These are phyloP conservation scores for Orthosia cruda DNA, from an alignment of 2,888 invertebrate genomes.

Conservation along the genomic window DNA sequence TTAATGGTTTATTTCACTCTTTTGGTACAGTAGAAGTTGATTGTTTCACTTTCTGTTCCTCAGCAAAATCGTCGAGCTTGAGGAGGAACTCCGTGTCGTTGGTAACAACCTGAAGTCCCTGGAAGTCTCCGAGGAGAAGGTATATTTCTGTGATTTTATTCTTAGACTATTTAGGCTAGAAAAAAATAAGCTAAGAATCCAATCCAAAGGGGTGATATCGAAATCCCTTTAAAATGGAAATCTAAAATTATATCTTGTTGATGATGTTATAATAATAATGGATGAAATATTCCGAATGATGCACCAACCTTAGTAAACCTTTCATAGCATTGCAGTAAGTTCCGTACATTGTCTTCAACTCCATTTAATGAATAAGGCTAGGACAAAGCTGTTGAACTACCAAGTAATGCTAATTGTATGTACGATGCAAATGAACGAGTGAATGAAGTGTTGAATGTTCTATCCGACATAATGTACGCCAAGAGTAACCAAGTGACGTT, in stretches of 20 bases:
- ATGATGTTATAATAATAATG: constrained; percentile 16
- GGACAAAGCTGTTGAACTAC: constrained; percentile 54
- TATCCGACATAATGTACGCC: constrained; percentile 22
- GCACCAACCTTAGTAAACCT: constrained; percentile 84
- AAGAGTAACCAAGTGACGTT: constrained; percentile 80
- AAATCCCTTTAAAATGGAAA: constrained; percentile 16
- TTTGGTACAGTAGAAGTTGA: constrained; percentile 82
- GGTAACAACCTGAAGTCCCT: constrained; percentile 99
- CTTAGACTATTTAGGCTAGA: constrained; percentile 38
- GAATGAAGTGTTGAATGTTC: constrained; percentile 36
- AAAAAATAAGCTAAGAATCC: constrained; percentile 32
- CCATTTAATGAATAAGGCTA: constrained; percentile 57
- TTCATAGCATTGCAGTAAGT: constrained; percentile 48
- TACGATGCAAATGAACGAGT: constrained; percentile 58
- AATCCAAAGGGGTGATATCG: constrained; percentile 26
- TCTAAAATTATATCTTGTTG: not conserved
- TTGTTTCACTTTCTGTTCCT: constrained; percentile 77
- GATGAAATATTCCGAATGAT: constrained; percentile 75
- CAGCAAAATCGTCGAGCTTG: constrained; percentile 99
- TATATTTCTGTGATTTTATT: constrained; percentile 88
- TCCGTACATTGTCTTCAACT: constrained; percentile 53
- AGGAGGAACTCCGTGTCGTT: constrained; percentile 99
- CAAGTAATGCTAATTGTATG: constrained; percentile 63
- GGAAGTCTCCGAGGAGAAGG: constrained; percentile 99
- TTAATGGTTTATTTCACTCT: not conserved